Percentiles rank a stretch among this genome's conserved stretches.
These are phyloP conservation scores for Lasioglossum pauxillum DNA, from an alignment of 2,888 invertebrate genomes.

Conservation along the genomic window DNA sequence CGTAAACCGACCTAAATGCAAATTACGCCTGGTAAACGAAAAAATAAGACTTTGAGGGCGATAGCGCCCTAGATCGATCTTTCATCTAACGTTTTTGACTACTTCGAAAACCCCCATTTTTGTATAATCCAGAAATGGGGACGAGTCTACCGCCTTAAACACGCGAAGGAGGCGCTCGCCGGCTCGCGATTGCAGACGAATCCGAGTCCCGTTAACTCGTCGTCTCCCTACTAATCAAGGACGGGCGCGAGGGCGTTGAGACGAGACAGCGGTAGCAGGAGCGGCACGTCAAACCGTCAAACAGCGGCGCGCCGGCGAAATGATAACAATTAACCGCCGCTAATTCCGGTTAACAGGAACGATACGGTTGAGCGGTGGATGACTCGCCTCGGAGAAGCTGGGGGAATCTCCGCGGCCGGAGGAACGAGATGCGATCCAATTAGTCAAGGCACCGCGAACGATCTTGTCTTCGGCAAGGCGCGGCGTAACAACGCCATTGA, in stretches of 20 bases:
- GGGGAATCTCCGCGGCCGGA: neutral
- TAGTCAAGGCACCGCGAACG: constrained; percentile 35
- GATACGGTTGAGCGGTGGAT: constrained; percentile 1
- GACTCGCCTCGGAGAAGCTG: constrained; percentile 8
- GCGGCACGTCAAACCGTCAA: constrained; percentile 3
- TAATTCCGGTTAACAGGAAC: constrained; percentile 40
- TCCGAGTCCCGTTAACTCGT: neutral
- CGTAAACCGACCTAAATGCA: no score
- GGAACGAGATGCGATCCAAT: constrained; percentile 41
- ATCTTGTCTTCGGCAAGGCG: constrained; percentile 49
- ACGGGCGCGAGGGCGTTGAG: neutral
- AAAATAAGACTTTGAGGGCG: no score
- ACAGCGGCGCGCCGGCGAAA: neutral
- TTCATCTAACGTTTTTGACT: no score
- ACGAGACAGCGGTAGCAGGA: neutral
- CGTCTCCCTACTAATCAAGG: neutral
- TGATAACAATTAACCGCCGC: constrained; percentile 24
- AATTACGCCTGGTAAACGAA: no score
- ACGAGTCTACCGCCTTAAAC: neutral
- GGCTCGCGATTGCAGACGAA: neutral
- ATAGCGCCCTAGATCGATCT: no score
- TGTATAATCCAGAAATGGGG: no score
- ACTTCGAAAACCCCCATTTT: no score
- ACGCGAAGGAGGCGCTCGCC: neutral
- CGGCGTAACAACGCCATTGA: constrained; percentile 47